These are phyloP conservation scores for Salvelinus namaycush DNA, from an alignment of 2,113 vertebrate genomes.

Conservation along the genomic window DNA sequence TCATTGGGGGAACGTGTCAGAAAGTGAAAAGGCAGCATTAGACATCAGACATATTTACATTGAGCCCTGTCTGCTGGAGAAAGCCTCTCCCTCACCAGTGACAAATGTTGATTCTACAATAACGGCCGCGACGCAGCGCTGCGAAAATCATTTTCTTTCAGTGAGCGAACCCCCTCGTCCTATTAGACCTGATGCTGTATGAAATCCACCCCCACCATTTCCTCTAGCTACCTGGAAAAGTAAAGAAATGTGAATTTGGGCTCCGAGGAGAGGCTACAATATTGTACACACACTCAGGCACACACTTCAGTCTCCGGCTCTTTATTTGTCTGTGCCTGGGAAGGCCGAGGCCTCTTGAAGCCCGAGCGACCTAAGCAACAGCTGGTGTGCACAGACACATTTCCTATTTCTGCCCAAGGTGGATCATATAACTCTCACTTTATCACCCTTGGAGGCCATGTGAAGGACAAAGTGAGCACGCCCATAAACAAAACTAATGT, in stretches of 20 bases:
- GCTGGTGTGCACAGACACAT: slow-evolving; percentile 85
- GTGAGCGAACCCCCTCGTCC: slow-evolving; percentile 59
- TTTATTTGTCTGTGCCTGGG: slow-evolving; percentile 77
- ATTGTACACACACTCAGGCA: background rate
- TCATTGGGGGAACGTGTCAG: slow-evolving; percentile 20
- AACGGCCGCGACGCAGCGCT: slow-evolving; percentile 59
- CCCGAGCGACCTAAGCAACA: slow-evolving; percentile 76
- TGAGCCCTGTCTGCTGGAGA: slow-evolving; percentile 34
- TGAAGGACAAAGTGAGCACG: slow-evolving; percentile 87
- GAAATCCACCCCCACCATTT: slow-evolving; percentile 53
- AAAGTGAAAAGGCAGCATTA: slow-evolving; percentile 27
- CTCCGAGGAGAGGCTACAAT: background rate
- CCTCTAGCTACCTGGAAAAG: slow-evolving; percentile 32
- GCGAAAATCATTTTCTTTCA: slow-evolving; percentile 66
- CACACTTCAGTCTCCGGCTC: slow-evolving; percentile 60
- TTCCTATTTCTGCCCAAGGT: slow-evolving; percentile 85
- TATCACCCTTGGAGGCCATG: slow-evolving; percentile 88
- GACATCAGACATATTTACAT: slow-evolving; percentile 52
- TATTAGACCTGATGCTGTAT: slow-evolving; percentile 57
- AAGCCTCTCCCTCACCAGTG: slow-evolving; percentile 43
- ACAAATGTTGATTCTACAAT: slow-evolving; percentile 76
- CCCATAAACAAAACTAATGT: slow-evolving; percentile 84
- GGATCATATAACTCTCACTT: slow-evolving; percentile 91
- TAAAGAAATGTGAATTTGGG: slow-evolving; percentile 20
- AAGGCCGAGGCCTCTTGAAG: slow-evolving; percentile 70